Base-by-base conservation (phyloP, 2,888 invertebrate species). In the Mythimna pallens region DNA sequence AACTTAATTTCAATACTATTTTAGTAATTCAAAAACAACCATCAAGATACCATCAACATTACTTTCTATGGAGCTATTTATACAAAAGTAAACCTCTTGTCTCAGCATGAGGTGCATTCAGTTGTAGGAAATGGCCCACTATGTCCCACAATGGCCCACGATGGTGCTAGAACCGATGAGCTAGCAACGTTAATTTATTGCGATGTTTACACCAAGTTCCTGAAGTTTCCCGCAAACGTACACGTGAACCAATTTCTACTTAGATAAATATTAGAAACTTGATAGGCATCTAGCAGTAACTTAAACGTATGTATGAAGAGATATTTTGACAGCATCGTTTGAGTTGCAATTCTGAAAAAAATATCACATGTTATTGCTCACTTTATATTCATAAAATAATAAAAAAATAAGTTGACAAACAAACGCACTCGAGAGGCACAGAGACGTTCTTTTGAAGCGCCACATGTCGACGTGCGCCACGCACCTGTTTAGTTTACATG, bases 401-500 rank as follows among this genome's bases (percentile, higher is more conserved):
- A 83, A 80, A 79, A 36, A 76, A 77, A 68, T 63, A 71, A 74
- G 9, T 77, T 73, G 64, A 72, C 73, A 76, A 85, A 85, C 73
- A 81, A 84, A 84, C 76, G 77, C 81, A 79, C 70, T 81, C 76
- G 73, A 73, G 67, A 70, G 70, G 50, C 50, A 79, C 68, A 78
- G 76, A 81, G 78, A 80, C 70, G 78, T 84, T 70, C 86, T 87
- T 88, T 89, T 87, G 84, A 88, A 83, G 74, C 86, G 89, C 91
- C 89, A 86, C 91, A 88, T 87, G 86, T 84, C 84, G 76, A 72
- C 87, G 86, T 85, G 57, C 25, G 58, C 61, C 86, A 88, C 82
- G 90, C 91, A 91, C 89, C 88, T 93, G 92, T 92, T 93, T 93
- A 91, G 90, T 89, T 87, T 89, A 91, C 90, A 90, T 92, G 92